These are phyloP conservation scores for Argentina silus DNA, from an alignment of 2,797 vertebrate genomes.

Conservation along the genomic window DNA sequence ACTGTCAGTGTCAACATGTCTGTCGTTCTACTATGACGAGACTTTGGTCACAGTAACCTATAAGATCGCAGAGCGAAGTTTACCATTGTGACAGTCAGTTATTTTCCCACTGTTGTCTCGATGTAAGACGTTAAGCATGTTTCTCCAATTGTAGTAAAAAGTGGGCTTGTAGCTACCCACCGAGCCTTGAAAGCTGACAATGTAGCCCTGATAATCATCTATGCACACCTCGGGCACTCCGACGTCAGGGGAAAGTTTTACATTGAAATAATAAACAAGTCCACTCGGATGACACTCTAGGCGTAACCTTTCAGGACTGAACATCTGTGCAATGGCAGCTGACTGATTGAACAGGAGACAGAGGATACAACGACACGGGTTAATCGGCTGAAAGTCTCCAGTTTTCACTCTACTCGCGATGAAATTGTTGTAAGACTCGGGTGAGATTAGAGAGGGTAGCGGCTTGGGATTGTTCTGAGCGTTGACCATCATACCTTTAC, in stretches of 20 bases:
- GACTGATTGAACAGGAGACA: neutral
- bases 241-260: constrained; percentile 3
- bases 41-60: too few species aligned
- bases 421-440: neutral
- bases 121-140: neutral
- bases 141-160: constrained; percentile 2
- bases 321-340: too few species aligned
- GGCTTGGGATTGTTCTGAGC: neutral
- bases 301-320: neutral
- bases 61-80: neutral
- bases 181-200: constrained; percentile 9
- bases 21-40: too few species aligned
- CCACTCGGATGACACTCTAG: neutral
- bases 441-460: neutral
- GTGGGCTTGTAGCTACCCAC: constrained; percentile 11
- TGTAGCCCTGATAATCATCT: neutral
- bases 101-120: neutral
- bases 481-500: constrained; percentile 5
- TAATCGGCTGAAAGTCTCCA: neutral
- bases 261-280: constrained; percentile 6
- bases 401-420: neutral
- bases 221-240: neutral
- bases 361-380: neutral
- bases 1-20: too few species aligned
- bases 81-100: neutral